phyloP scores from a whole-genome alignment of 92 coral and sea anemone genomes.

The Virgularia gustaviana region DNA sequence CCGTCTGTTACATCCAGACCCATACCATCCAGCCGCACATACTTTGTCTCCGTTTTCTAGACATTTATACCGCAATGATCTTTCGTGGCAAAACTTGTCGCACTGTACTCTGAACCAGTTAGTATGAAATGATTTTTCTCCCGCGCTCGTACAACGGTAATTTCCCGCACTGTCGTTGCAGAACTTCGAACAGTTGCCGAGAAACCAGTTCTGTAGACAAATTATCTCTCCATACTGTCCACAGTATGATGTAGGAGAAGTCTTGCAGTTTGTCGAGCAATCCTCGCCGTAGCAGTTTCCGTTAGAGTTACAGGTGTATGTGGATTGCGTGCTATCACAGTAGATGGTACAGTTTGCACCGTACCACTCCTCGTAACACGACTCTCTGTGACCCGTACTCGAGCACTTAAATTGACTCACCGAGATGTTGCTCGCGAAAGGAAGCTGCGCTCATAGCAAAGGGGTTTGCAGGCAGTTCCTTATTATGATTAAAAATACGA shows the following conservation, averaged over 20 bases:
- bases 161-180: neutral
- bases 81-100: slow-evolving; percentile 29
- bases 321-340: slow-evolving; percentile 31
- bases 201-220: slow-evolving; percentile 40
- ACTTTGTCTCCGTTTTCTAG: slow-evolving; percentile 6
- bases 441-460: no score
- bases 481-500: no score
- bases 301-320: slow-evolving; percentile 38
- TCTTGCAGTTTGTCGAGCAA: slow-evolving; percentile 56
- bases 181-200: slow-evolving; percentile 1
- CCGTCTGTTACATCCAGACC: no score
- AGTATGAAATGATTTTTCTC: neutral
- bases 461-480: no score
- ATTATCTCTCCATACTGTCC: slow-evolving; percentile 27
- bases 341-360: slow-evolving; percentile 24
- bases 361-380: slow-evolving; percentile 58
- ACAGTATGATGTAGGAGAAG: slow-evolving; percentile 30
- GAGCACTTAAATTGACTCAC: slow-evolving; percentile 28
- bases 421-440: slow-evolving; percentile 1
- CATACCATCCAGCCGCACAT: slow-evolving; percentile 40
- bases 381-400: slow-evolving; percentile 20
- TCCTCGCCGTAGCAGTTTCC: slow-evolving; percentile 55
- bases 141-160: neutral
- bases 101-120: slow-evolving; percentile 49
- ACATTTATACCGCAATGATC: slow-evolving; percentile 30